A percentile compares a stretch with the other conserved stretches of the same genome.
These are phyloP conservation scores for Coptodon rendalli DNA, from an alignment of 2,113 vertebrate genomes.

Conservation along the genomic window DNA sequence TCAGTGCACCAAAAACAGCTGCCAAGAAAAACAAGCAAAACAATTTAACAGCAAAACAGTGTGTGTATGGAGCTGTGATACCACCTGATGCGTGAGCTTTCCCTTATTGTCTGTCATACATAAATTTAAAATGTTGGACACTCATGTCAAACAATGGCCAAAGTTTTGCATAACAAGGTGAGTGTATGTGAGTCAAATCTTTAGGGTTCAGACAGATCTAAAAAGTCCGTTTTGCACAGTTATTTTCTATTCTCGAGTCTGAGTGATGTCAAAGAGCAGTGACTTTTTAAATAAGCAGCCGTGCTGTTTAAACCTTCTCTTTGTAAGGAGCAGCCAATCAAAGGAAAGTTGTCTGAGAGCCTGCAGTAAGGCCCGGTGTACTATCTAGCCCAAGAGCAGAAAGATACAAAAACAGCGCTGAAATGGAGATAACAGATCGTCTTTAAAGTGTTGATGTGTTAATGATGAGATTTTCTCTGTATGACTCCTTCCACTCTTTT, in stretches of 20 bases:
- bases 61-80: background rate
- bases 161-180: background rate
- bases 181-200: background rate
- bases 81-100: background rate
- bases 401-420: background rate
- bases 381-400: background rate
- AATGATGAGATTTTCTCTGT: background rate
- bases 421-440: background rate
- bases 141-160: fast-evolving
- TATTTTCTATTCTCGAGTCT: background rate
- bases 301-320: background rate
- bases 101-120: background rate
- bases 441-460: background rate
- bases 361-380: background rate
- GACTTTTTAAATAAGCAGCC: background rate
- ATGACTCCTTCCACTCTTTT: background rate
- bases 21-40: background rate
- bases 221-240: fast-evolving
- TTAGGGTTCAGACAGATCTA: background rate
- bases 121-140: background rate
- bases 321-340: background rate
- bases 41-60: background rate
- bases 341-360: fast-evolving
- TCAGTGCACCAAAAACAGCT: background rate
- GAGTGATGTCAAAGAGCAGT: background rate